phyloP scores from a whole-genome alignment of 2,888 invertebrate species.

The Morpho helenor region DNA sequence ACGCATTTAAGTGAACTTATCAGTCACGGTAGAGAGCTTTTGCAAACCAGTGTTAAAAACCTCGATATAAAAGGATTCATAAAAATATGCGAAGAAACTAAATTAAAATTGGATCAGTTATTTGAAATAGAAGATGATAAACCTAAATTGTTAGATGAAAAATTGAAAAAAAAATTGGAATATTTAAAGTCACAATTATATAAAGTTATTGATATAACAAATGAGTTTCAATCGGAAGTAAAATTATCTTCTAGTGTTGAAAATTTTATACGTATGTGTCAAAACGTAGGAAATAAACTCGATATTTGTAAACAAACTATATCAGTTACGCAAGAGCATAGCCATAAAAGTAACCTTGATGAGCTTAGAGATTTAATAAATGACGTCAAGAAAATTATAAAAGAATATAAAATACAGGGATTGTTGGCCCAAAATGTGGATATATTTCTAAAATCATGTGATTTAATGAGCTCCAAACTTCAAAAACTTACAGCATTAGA shows the following conservation, averaged over 20 bases:
- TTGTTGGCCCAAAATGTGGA: slow-evolving; percentile 1
- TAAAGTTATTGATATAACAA: slow-evolving; percentile 30
- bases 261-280: slow-evolving; percentile 28
- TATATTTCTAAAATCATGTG: slow-evolving; percentile 4
- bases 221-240: slow-evolving; percentile 29
- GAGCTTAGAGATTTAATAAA: slow-evolving; percentile 4
- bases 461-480: slow-evolving; percentile 4
- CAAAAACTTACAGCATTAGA: background rate
- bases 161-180: slow-evolving; percentile 26
- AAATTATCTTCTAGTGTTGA: slow-evolving; percentile 30
- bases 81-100: slow-evolving; percentile 33
- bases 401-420: slow-evolving; percentile 2
- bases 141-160: slow-evolving; percentile 12
- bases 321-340: background rate
- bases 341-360: background rate
- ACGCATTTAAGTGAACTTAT: slow-evolving; percentile 32
- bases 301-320: background rate
- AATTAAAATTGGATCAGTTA: slow-evolving; percentile 27
- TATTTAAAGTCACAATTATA: slow-evolving; percentile 32
- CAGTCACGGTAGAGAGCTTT: slow-evolving; percentile 29
- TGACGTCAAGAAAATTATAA: slow-evolving; percentile 1
- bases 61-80: slow-evolving; percentile 31
- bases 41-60: slow-evolving; percentile 28
- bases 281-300: background rate
- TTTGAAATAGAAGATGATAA: slow-evolving; percentile 16